Evolutionary conservation across 2,888 invertebrate genomes (phyloP).

Genomic region (Ornithoptera priamus): DNA sequence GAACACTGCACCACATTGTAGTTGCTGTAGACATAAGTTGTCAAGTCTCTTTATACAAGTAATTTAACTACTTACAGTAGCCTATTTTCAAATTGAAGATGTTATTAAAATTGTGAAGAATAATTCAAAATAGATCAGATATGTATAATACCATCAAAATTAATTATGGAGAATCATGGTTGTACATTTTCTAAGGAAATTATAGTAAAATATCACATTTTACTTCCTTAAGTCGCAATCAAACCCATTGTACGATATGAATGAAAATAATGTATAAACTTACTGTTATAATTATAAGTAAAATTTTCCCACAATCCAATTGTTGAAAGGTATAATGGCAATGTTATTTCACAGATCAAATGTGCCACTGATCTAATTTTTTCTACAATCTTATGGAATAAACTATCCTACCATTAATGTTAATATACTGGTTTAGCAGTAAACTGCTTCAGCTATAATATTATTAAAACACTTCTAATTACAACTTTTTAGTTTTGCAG

Average conservation of each 20-base stretch:
- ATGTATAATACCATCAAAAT: background rate
- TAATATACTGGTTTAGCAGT: background rate
- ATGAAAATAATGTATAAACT: background rate
- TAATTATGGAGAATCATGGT: background rate
- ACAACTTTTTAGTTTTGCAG: background rate
- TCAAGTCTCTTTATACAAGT: no score
- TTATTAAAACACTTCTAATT: no score
- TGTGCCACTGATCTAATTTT: slow-evolving; percentile 8
- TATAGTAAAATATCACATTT: background rate
- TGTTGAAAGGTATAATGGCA: slow-evolving; percentile 5
- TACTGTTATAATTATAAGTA: slow-evolving; percentile 11
- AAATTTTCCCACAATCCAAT: slow-evolving; percentile 21
- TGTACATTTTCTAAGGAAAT: background rate
- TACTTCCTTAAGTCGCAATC: background rate
- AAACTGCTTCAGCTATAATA: background rate
- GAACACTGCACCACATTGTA: no score
- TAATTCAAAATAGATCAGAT: background rate
- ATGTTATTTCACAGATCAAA: slow-evolving; percentile 4
- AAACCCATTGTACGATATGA: background rate
- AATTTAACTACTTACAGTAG: no score
- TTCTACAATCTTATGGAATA: background rate
- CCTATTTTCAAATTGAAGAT: no score
- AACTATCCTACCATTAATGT: background rate
- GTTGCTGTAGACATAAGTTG: no score
- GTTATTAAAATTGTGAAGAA: background rate